These are phyloP conservation scores for Camarhynchus parvulus DNA, from an alignment of 2,113 vertebrate species.

Conservation along the genomic window DNA sequence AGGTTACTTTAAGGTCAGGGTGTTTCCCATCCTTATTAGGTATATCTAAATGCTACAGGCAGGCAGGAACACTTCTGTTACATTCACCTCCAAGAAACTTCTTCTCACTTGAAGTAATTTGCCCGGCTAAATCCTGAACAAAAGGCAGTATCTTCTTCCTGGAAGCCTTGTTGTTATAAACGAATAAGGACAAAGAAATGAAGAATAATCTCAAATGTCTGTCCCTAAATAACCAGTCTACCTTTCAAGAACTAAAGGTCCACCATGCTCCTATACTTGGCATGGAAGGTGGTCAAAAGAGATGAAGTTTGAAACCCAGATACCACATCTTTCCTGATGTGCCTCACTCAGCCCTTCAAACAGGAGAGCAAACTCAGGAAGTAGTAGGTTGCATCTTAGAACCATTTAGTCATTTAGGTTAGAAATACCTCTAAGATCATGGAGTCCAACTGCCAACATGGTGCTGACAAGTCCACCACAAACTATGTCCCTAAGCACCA, in stretches of 20 bases:
- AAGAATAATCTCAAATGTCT: background rate
- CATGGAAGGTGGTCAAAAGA: background rate
- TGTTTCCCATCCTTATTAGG: background rate
- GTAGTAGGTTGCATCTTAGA: background rate
- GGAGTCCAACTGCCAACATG: fast-evolving
- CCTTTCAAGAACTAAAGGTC: background rate
- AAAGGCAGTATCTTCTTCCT: background rate
- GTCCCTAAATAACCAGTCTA: background rate
- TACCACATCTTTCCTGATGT: background rate
- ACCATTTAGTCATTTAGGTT: background rate
- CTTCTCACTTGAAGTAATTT: background rate
- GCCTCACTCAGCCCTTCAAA: background rate
- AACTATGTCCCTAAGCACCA: background rate
- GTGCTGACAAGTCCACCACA: background rate
- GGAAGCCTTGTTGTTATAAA: background rate
- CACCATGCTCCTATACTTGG: background rate
- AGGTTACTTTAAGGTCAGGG: background rate
- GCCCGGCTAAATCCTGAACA: background rate
- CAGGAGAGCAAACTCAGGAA: background rate
- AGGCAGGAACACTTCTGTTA: background rate
- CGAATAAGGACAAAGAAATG: background rate
- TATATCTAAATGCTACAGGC: background rate
- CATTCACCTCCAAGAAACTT: background rate
- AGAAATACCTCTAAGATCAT: background rate
- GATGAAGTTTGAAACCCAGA: background rate